These are phyloP conservation scores for Bombylius discolor DNA, from an alignment of 2,888 invertebrate species.

Conservation along the genomic window DNA sequence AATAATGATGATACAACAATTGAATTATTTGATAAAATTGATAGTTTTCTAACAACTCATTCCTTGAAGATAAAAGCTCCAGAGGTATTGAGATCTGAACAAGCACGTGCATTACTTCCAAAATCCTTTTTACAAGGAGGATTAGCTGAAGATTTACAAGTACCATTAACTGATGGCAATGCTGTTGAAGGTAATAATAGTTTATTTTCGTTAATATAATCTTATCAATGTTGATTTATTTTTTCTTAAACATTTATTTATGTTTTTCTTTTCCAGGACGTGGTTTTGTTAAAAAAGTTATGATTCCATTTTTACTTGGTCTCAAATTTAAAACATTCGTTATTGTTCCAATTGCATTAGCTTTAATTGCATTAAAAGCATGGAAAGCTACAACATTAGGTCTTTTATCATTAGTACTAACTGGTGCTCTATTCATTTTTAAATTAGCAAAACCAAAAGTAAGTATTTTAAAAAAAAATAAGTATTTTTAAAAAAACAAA, in stretches of 20 bases:
- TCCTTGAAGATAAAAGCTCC: slow-evolving; percentile 63
- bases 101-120: slow-evolving; percentile 31
- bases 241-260: neutral
- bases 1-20: slow-evolving; percentile 42
- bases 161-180: slow-evolving; percentile 51
- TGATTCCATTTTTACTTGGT: slow-evolving; percentile 73
- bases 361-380: slow-evolving; percentile 72
- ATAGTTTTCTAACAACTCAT: slow-evolving; percentile 61
- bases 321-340: slow-evolving; percentile 78
- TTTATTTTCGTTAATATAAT: too few relatives aligned
- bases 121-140: slow-evolving; percentile 27
- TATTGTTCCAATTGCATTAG: slow-evolving; percentile 65
- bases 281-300: slow-evolving; percentile 68
- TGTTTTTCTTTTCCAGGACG: slow-evolving; percentile 45
- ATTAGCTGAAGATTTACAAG: slow-evolving; percentile 52
- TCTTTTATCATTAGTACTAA: slow-evolving; percentile 67
- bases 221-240: neutral
- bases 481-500: neutral
- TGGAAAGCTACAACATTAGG: slow-evolving; percentile 83
- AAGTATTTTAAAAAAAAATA: slow-evolving; percentile 5
- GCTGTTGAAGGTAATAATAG: slow-evolving; percentile 24
- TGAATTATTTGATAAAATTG: slow-evolving; percentile 57
- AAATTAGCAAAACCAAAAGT: slow-evolving; percentile 76
- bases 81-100: slow-evolving; percentile 39
- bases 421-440: slow-evolving; percentile 75